These are phyloP conservation scores for Oikopleura albicans DNA, from an alignment of 23 tunicate genomes.

Conservation along the genomic window DNA sequence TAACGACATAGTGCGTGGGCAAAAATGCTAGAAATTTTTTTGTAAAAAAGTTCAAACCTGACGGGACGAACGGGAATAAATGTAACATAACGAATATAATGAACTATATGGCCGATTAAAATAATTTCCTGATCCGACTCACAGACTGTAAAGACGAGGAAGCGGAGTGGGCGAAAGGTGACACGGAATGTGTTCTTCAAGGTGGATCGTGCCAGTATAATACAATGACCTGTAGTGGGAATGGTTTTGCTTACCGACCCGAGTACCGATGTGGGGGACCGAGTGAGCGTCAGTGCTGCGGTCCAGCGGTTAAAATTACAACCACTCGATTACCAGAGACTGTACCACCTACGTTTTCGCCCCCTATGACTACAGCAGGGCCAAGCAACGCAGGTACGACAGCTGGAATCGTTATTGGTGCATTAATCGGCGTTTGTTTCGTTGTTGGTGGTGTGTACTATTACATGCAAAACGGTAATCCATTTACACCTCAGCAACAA, in stretches of 20 bases:
- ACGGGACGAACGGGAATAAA: too few relatives aligned
- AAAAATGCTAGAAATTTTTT: too few relatives aligned
- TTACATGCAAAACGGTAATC: not conserved
- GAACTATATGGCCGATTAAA: too few relatives aligned
- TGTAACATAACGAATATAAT: too few relatives aligned
- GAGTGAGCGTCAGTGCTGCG: not conserved
- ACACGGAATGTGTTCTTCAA: not conserved
- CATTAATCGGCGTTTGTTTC: not conserved
- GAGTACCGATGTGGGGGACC: not conserved
- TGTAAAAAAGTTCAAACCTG: too few relatives aligned
- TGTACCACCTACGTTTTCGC: not conserved
- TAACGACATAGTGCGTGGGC: too few relatives aligned
- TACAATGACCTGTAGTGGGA: not conserved
- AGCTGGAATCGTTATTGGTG: not conserved
- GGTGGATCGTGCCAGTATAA: not conserved
- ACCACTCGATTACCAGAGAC: not conserved
- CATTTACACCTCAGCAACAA: not conserved
- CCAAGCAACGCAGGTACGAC: not conserved
- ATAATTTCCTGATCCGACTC: too few relatives aligned
- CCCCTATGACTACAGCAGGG: not conserved
- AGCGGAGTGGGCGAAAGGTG: not conserved
- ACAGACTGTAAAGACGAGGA: not conserved
- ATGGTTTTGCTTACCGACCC: not conserved
- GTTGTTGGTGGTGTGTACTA: not conserved
- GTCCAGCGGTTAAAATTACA: not conserved